Base-by-base conservation (phyloP, 2,888 invertebrate species). In the Orchestes rusci region DNA sequence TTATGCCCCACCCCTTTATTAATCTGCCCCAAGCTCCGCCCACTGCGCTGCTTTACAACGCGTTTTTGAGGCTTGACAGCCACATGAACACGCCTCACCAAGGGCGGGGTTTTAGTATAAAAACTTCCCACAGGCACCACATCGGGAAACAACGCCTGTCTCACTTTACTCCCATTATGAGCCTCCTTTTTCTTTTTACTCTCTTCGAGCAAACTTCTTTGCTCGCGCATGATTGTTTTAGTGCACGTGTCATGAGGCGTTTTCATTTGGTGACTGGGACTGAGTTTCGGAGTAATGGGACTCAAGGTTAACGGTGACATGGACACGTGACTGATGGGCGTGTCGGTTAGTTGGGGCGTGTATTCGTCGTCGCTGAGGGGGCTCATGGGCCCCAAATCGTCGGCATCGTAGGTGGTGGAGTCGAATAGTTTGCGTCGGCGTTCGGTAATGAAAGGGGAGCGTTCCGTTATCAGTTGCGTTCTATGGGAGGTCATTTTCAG, bases 1-100 rank as follows among this genome's bases (percentile, higher is more conserved):
- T 72, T 76, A 57, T 82, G 82, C 44, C 70, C 65, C 0, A 82
- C 82, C 1, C 82, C 82, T 46, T 73, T 68, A 58, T 82, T 82
- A n/a, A 82, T 80, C 59, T 76, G 74, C 0, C 79, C 79, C 3
- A 35, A 39, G 39, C 42, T 45, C 37, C 41, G 37, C 3, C 15
- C 15, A 12, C 15, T 27, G 4, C 19, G 23, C 19, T 30, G 8
- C 12, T 19, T 13, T 7, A 23, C 10, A 7, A 7, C 10, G 23
- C 10, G 23, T 23, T 33, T 37, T 33, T 33, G 43, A 32, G 34
- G 40, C 44, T 45, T 47, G 17, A 50, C 30, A 12, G 36, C 32
- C 17, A 51, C 43, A 18, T 38, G 39, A 16, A 32, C 16, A 16
- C 13, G 8, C 12, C 13, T 29, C 3, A 48, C 38, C 20, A 30